Percentiles rank a stretch among this genome's conserved stretches.
Conservation (phyloP, 1,140 invertebrate species). For the Drosophila athabasca region DNA sequence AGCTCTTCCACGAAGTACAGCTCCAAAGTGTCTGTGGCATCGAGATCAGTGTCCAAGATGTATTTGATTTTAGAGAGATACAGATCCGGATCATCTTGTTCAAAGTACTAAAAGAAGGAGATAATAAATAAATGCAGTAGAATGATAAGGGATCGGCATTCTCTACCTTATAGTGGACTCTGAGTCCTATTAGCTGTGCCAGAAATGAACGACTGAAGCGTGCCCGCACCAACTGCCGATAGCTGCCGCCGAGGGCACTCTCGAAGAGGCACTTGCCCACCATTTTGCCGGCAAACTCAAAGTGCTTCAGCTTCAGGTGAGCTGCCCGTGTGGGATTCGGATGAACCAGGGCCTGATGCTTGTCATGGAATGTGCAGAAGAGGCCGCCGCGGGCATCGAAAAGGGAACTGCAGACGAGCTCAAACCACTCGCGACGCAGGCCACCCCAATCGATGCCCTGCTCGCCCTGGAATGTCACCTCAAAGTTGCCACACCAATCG, state of each 20-base stretch:
- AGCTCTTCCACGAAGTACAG: conserved; percentile 95
- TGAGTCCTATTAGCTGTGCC: conserved; percentile 95
- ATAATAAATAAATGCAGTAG: background rate
- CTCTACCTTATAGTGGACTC: conserved; percentile 91
- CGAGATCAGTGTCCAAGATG: conserved; percentile 94
- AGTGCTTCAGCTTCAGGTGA: conserved; percentile 93
- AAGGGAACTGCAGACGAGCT: conserved; percentile 92
- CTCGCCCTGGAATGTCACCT: conserved; percentile 95
- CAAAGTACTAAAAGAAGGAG: conserved; percentile 89
- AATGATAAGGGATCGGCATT: conserved; percentile 78
- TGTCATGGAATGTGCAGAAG: conserved; percentile 94
- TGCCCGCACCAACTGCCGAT: conserved; percentile 94
- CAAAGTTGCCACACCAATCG: conserved; percentile 97
- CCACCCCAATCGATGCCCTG: conserved; percentile 98
- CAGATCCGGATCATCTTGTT: conserved; percentile 97
- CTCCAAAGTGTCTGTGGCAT: conserved; percentile 89
- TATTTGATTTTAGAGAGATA: conserved; percentile 96
- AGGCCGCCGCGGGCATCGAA: conserved; percentile 93
- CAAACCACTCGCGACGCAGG: conserved; percentile 96
- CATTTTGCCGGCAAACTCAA: conserved; percentile 96
- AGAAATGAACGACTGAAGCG: conserved; percentile 96
- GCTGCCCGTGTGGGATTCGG: conserved; percentile 91
- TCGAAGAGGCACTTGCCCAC: conserved; percentile 92
- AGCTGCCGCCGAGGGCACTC: conserved; percentile 93
- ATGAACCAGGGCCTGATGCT: conserved; percentile 93